A percentile compares a stretch with the other conserved stretches of the same genome.
Conservation (phyloP, 2,797 vertebrate genomes). For the Xiphorhynchus erythropygius region DNA sequence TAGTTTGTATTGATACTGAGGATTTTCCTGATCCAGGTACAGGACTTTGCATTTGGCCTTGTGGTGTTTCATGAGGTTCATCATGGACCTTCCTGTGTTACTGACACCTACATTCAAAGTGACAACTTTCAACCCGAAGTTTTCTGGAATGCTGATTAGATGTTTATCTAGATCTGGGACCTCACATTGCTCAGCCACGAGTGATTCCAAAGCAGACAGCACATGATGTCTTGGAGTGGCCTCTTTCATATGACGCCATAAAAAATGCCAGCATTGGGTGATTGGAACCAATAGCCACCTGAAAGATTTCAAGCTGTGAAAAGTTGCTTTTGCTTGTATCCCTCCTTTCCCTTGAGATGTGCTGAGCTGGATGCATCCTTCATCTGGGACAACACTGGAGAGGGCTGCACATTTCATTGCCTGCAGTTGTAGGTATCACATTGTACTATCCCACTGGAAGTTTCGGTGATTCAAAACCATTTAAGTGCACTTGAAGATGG, state of each 20-base stretch:
- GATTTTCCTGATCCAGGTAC: no score
- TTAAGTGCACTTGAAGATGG: background rate
- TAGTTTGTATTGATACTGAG: background rate
- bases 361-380: background rate
- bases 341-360: background rate
- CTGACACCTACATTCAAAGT: background rate
- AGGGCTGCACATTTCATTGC: background rate
- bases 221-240: accelerated
- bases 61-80: background rate
- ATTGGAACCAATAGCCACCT: background rate
- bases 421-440: background rate
- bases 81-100: background rate
- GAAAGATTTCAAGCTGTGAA: background rate
- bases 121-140: background rate
- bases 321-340: background rate
- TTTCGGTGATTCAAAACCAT: background rate
- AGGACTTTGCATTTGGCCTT: background rate
- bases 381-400: background rate
- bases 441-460: background rate
- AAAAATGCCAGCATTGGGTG: background rate
- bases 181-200: background rate
- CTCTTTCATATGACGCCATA: accelerated
- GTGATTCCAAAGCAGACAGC: background rate
- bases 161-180: background rate
- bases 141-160: background rate